Base-by-base conservation (phyloP, 2,888 invertebrate genomes). In the Penaeus monodon region DNA sequence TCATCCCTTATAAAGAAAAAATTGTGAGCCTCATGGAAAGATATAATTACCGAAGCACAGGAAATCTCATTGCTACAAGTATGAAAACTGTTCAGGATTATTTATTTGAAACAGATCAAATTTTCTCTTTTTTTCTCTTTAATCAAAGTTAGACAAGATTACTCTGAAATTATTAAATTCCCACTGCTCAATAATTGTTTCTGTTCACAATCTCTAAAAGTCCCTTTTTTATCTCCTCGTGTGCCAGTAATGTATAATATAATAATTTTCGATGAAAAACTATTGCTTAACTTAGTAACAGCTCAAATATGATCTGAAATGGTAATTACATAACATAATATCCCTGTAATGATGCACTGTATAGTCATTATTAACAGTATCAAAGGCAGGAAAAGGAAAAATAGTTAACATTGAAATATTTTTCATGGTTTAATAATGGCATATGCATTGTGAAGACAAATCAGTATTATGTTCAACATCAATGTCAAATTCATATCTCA, bases 1-100 rank as follows among this genome's bases (percentile, higher is more conserved):
- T 85, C 79, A 85, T 85, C 79, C 85, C 73, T 84, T 63, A 57
- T 63, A 44, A 73, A 70, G 27, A 29, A 82, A 57, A 73, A 64
- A 20, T 66, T 57, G 73, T 65, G 57, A 73, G 57, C 73, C 73
- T 57, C 33, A 44, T 65, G 33, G 57, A 49, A 29, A 57, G 57
- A 57, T 57, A 57, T 57, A 57, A 78, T 77, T 78, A 68, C 57
- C 38, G 68, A 84, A 68, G 78, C 64, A 78, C 27, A 38, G 76
- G 27, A 76, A 57, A n/a, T 44, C 49, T 57, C 57, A 57, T 57
- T 57, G 57, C 57, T 57, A 57, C 57, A 57, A 57, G 57, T 57
- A 57, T 57, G 17, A 57, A 57, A 57, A 57, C 17, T 57, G 57
- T 57, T 57, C 17, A 57, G 57, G 17, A 20, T 57, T 57, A 57